These are phyloP conservation scores for Plutomurus gul DNA, from an alignment of 1,140 invertebrate genomes.

Conservation along the genomic window DNA sequence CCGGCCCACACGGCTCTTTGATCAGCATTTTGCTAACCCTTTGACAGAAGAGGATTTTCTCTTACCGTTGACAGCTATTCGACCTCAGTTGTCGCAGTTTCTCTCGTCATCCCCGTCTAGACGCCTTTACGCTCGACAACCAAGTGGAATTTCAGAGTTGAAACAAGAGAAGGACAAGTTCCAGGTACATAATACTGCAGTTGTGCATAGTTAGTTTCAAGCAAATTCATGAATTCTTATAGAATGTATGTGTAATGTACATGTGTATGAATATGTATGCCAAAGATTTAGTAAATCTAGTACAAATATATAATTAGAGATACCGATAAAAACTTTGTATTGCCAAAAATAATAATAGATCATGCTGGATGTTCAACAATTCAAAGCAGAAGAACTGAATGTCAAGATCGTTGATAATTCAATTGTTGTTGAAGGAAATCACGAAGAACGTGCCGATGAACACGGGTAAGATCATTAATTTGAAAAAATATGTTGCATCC, in stretches of 20 bases:
- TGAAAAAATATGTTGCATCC: too few relatives aligned
- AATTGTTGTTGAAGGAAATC: conserved; percentile 78
- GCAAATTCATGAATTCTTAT: too few relatives aligned
- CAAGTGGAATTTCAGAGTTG: not conserved
- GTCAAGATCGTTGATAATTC: conserved; percentile 82
- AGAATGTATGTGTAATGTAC: too few relatives aligned
- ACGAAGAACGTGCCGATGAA: conserved; percentile 79
- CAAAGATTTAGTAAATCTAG: not conserved
- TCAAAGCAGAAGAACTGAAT: conserved; percentile 81
- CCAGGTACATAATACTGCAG: too few relatives aligned
- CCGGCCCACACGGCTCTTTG: not conserved
- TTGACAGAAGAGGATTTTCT: not conserved
- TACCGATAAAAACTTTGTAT: not conserved
- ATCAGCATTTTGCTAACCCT: conserved; percentile 13
- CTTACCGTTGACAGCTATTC: not conserved
- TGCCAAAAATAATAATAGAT: conserved; percentile 60
- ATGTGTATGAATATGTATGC: not conserved
- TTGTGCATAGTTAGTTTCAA: too few relatives aligned
- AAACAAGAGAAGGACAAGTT: conserved; percentile 2
- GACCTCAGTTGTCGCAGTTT: not conserved
- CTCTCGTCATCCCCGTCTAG: not conserved
- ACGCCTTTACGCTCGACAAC: too few relatives aligned
- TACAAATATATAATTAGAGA: not conserved
- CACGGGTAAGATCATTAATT: too few relatives aligned
- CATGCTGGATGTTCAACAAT: conserved; percentile 82